Evolutionary conservation across 1,140 invertebrate species (phyloP).

Genomic region (Drosophila rhopaloa): DNA sequence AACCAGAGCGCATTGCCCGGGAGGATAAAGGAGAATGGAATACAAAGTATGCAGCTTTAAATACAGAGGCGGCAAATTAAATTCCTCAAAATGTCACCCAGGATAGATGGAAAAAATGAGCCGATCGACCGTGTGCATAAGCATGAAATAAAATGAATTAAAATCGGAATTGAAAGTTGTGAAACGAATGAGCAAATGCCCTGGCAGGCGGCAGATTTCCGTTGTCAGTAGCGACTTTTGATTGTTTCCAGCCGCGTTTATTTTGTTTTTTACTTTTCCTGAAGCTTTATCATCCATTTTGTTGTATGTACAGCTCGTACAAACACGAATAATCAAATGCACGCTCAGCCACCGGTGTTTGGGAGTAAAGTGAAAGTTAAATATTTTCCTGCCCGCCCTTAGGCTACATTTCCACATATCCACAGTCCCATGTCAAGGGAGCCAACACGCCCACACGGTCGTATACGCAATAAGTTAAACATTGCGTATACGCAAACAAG

Average conservation of each 20-base stretch:
- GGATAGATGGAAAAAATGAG: slow-evolving; percentile 14
- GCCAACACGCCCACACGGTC: not conserved
- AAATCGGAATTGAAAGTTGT: slow-evolving; percentile 28
- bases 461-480: slow-evolving; percentile 1
- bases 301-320: slow-evolving; percentile 13
- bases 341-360: slow-evolving; percentile 33
- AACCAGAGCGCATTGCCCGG: slow-evolving; percentile 1
- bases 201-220: slow-evolving; percentile 17
- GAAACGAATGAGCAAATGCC: slow-evolving; percentile 20
- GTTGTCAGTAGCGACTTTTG: slow-evolving; percentile 64
- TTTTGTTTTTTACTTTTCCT: slow-evolving; percentile 5
- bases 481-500: slow-evolving; percentile 42
- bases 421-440: slow-evolving; percentile 16
- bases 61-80: slow-evolving; percentile 20
- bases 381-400: slow-evolving; percentile 23
- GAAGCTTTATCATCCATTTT: not conserved
- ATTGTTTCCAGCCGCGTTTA: slow-evolving; percentile 37
- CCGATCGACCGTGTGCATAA: slow-evolving; percentile 19
- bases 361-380: slow-evolving; percentile 50
- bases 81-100: slow-evolving; percentile 44
- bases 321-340: slow-evolving; percentile 41
- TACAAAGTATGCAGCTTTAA: slow-evolving; percentile 46
- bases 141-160: slow-evolving; percentile 45
- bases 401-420: slow-evolving; percentile 13
- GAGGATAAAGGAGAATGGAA: not conserved